Percentiles rank a stretch among this genome's conserved stretches.
phyloP scores from a whole-genome alignment of 35 echinoderm and acorn worm genomes.

The Stichopus chloronotus region DNA sequence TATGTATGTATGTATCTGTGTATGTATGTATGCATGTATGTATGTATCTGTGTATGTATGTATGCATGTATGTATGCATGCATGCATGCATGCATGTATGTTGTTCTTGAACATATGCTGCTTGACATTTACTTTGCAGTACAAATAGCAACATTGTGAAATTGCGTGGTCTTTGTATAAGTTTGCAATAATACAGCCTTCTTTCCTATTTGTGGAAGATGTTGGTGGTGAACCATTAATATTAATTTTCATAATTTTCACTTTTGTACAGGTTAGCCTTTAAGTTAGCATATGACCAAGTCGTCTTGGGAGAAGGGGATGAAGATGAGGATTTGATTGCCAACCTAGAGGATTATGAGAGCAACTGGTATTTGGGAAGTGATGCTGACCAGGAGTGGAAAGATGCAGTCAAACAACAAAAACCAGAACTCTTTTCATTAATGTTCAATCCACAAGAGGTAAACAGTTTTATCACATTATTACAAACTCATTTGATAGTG shows the following conservation, averaged over 20 bases:
- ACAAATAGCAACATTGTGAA: no score
- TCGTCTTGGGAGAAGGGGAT: conserved; percentile 78
- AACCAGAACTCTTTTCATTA: conserved; percentile 84
- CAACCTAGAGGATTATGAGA: conserved; percentile 88
- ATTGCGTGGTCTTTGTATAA: no score
- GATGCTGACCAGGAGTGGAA: conserved; percentile 78
- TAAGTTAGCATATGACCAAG: conserved; percentile 94
- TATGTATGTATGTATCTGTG: conserved; percentile 49
- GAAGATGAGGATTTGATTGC: conserved; percentile 79
- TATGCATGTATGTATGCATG: conserved; percentile 56
- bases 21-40: neutral
- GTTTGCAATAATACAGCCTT: no score
- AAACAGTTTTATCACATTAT: neutral
- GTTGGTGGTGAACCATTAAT: neutral
- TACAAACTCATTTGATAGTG: neutral
- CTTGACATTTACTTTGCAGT: no score
- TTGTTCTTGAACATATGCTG: no score
- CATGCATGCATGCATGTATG: neutral
- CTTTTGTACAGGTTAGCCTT: conserved; percentile 79
- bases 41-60: conserved; percentile 55
- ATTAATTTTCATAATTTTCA: neutral
- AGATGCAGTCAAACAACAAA: conserved; percentile 65
- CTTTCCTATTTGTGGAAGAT: neutral
- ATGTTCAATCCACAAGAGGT: conserved; percentile 82
- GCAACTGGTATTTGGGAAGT: conserved; percentile 84